Evolutionary conservation across 2,888 invertebrate species (phyloP).

Genomic region (Dugesia japonica): DNA sequence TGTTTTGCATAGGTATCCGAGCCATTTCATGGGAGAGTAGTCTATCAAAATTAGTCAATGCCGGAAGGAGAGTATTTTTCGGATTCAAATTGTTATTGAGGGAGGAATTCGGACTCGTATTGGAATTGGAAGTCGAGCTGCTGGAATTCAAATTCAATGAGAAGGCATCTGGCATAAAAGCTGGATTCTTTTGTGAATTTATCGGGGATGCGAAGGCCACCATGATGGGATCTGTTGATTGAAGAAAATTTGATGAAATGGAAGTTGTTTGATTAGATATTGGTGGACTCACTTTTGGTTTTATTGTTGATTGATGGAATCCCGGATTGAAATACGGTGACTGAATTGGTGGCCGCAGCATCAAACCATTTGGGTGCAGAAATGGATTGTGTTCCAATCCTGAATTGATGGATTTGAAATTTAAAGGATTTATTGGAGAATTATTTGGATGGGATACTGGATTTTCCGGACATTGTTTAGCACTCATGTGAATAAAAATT

Average conservation of each 20-base stretch:
- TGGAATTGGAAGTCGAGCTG: conserved; percentile 11
- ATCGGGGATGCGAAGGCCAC: conserved; percentile 3
- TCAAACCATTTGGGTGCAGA: neutral
- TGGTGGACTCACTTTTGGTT: conserved; percentile 11
- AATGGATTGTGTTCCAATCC: conserved; percentile 8
- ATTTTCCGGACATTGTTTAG: neutral
- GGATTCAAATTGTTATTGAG: neutral
- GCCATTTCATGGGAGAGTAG: conserved; percentile 10
- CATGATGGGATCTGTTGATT: conserved; percentile 16
- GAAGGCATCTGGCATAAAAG: conserved; percentile 10
- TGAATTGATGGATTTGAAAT: conserved; percentile 2
- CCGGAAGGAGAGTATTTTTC: neutral
- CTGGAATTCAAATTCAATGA: neutral
- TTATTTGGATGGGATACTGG: neutral
- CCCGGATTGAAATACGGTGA: neutral
- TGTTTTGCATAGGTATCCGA: conserved; percentile 1
- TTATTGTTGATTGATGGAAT: neutral
- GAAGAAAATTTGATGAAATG: conserved; percentile 13
- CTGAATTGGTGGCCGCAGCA: neutral
- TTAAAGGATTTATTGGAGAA: neutral
- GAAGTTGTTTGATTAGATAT: conserved; percentile 2
- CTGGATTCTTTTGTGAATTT: conserved; percentile 12
- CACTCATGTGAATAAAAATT: neutral
- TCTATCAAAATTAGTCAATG: neutral
- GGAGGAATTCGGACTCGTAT: neutral